phyloP scores from a whole-genome alignment of 35 echinoderm and acorn worm species.

The Patiria miniata region DNA sequence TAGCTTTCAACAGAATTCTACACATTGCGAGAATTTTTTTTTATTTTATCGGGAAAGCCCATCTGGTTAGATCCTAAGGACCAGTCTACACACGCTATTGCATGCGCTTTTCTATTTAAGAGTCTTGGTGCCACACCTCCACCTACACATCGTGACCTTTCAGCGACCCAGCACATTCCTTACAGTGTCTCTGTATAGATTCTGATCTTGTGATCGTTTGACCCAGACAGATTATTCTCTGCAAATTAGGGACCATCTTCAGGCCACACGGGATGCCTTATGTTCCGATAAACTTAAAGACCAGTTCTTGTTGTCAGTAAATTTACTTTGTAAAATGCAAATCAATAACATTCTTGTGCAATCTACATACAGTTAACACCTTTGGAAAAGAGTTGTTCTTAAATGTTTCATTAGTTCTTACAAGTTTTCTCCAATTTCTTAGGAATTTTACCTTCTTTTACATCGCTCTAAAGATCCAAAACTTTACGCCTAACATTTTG shows the following conservation, averaged over 20 bases:
- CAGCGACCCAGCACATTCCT: neutral
- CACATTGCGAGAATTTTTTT: neutral
- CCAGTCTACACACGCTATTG: neutral
- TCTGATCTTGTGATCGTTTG: neutral
- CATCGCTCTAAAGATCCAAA: too few relatives aligned
- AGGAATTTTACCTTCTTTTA: too few relatives aligned
- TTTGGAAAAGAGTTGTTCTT: too few relatives aligned
- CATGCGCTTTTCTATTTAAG: neutral
- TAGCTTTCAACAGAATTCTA: neutral
- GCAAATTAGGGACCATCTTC: slow-evolving; percentile 7
- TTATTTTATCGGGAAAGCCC: neutral
- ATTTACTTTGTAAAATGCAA: too few relatives aligned
- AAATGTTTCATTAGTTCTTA: too few relatives aligned
- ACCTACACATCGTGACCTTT: neutral
- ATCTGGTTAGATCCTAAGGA: neutral
- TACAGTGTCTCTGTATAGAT: neutral
- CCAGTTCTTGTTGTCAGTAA: too few relatives aligned
- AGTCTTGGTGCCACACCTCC: neutral
- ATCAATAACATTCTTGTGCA: too few relatives aligned
- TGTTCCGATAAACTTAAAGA: too few relatives aligned
- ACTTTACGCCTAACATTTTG: too few relatives aligned
- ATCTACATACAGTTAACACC: too few relatives aligned
- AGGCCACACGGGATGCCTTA: too few relatives aligned
- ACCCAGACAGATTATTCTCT: slow-evolving; percentile 4
- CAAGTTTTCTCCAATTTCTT: too few relatives aligned